These are phyloP conservation scores for Pomatorhinus ruficollis DNA, from an alignment of 2,113 vertebrate species.

Conservation along the genomic window DNA sequence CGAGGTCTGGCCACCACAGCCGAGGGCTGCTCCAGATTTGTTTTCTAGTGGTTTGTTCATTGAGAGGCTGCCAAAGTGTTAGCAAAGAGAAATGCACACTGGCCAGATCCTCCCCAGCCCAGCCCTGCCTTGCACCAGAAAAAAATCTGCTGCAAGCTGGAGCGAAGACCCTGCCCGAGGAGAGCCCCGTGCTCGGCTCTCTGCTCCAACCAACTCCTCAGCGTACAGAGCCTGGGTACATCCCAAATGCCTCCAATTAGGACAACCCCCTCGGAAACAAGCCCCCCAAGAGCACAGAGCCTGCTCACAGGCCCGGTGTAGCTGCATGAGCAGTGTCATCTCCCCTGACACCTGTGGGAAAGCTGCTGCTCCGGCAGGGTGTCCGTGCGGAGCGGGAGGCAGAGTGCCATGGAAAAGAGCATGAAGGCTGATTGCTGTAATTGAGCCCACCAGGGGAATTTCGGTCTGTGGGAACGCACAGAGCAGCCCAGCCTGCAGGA, in stretches of 20 bases:
- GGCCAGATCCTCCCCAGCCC: not conserved
- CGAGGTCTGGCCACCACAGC: constrained; percentile 47
- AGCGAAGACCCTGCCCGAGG: not conserved
- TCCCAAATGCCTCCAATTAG: not conserved
- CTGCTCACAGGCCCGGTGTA: not conserved
- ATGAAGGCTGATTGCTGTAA: constrained; percentile 46
- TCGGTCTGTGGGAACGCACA: not conserved
- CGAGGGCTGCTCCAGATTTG: constrained; percentile 46
- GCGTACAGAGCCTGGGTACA: not conserved
- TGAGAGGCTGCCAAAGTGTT: constrained; percentile 44
- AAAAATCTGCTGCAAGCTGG: not conserved
- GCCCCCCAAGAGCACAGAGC: rapidly evolving
- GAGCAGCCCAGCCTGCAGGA: constrained; percentile 50
- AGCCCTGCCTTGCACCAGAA: not conserved
- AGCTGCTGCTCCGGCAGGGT: not conserved
- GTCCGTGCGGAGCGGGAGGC: not conserved
- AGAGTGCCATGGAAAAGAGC: not conserved
- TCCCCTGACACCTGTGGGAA: not conserved
- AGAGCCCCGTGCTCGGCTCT: rapidly evolving
- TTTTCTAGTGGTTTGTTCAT: constrained; percentile 54
- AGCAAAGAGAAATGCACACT: constrained; percentile 39
- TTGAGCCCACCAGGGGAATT: constrained; percentile 52
- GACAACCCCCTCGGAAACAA: not conserved
- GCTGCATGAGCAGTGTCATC: rapidly evolving
- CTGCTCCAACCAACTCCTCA: rapidly evolving